phyloP scores from a whole-genome alignment of 2,113 vertebrate species.

The Chinchilla lanigera region DNA sequence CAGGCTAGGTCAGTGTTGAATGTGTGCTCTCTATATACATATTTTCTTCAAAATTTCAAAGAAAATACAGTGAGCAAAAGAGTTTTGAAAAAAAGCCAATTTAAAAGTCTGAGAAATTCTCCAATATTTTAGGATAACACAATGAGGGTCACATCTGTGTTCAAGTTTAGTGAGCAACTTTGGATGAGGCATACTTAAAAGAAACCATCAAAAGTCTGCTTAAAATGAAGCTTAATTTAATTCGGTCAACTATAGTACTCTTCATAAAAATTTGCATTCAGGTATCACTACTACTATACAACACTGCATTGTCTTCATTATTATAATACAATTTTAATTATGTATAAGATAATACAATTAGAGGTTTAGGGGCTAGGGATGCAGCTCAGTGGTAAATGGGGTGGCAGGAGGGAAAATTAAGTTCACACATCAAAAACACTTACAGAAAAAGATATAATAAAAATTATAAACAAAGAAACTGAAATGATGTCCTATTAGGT shows the following conservation, averaged over 20 bases:
- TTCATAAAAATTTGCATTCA: conserved; percentile 18
- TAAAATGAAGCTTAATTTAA: conserved; percentile 56
- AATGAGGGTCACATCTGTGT: background rate
- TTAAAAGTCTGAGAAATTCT: conserved; percentile 1
- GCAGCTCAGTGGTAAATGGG: background rate
- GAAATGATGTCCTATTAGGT: background rate
- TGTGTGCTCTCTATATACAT: background rate
- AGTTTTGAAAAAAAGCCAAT: background rate
- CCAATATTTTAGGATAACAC: conserved; percentile 12
- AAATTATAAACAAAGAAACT: background rate
- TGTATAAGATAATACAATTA: conserved; percentile 34
- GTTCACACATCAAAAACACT: background rate
- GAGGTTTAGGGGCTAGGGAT: background rate
- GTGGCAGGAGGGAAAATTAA: background rate
- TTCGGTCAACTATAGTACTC: background rate
- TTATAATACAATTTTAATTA: conserved; percentile 20
- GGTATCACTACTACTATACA: conserved; percentile 7
- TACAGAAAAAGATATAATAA: background rate
- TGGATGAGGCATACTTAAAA: conserved; percentile 34
- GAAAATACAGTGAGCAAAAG: background rate
- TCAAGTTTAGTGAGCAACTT: background rate
- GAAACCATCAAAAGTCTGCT: background rate
- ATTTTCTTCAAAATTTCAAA: conserved; percentile 14
- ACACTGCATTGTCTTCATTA: background rate
- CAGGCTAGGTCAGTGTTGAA: background rate